phyloP scores from a whole-genome alignment of 2,113 vertebrate species.

The Isichthys henryi region DNA sequence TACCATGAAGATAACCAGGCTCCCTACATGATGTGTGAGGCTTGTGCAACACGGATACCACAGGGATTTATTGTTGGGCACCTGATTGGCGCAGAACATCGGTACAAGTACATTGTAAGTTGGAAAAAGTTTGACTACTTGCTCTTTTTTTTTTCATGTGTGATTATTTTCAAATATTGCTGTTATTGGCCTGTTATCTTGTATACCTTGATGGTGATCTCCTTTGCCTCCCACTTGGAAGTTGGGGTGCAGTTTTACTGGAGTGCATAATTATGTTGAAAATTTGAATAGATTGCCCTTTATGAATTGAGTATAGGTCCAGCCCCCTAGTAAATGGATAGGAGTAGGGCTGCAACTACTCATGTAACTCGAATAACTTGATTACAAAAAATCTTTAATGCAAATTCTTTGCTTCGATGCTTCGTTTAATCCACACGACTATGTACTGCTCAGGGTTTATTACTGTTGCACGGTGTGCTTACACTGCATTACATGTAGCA shows the following conservation, averaged over 20 bases:
- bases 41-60: neutral
- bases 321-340: neutral
- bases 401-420: too few relatives aligned
- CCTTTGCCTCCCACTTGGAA: neutral
- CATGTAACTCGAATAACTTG: too few relatives aligned
- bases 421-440: too few relatives aligned
- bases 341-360: neutral
- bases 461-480: too few relatives aligned
- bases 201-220: neutral
- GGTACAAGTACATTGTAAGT: slow-evolving; percentile 21
- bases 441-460: too few relatives aligned
- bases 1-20: slow-evolving; percentile 2
- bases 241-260: neutral
- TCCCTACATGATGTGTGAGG: slow-evolving; percentile 17
- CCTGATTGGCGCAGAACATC: neutral
- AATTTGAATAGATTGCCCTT: neutral
- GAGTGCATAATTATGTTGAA: neutral
- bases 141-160: neutral
- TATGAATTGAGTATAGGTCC: neutral
- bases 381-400: too few relatives aligned
- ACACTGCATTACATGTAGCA: too few relatives aligned
- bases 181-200: neutral
- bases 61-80: slow-evolving; percentile 2
- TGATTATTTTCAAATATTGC: neutral
- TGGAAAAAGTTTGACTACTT: neutral